A percentile compares a stretch with the other conserved stretches of the same genome.
phyloP scores from a whole-genome alignment of 2,113 vertebrate species.

The Dolichallabes microphthalmus region DNA sequence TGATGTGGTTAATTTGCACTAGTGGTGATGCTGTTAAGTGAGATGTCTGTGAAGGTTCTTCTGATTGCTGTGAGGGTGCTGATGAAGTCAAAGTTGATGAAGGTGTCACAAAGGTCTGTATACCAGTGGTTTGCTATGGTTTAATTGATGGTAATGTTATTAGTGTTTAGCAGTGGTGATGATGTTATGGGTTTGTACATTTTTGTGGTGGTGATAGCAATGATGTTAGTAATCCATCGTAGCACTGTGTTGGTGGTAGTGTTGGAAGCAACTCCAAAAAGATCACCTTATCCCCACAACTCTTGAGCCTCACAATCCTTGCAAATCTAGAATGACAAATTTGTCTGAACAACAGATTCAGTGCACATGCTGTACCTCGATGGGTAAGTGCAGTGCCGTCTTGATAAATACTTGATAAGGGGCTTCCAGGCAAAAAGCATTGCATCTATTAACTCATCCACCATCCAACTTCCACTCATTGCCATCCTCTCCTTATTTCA shows the following conservation, averaged over 20 bases:
- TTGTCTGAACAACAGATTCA: conserved; percentile 22
- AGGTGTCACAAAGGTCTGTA: not conserved
- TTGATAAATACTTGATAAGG: conserved; percentile 59
- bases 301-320: conserved; percentile 50
- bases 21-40: not conserved
- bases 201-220: not conserved
- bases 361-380: conserved; percentile 48
- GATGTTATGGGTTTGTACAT: not conserved
- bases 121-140: not conserved
- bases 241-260: not conserved
- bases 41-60: not conserved
- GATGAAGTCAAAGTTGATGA: not conserved
- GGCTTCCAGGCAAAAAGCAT: conserved; percentile 49
- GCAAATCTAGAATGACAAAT: conserved; percentile 21
- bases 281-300: conserved; percentile 50
- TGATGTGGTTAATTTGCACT: not conserved
- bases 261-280: conserved; percentile 34
- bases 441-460: conserved; percentile 46
- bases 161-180: not conserved
- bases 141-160: not conserved
- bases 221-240: not conserved
- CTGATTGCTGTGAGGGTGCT: not conserved
- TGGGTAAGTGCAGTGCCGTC: conserved; percentile 38
- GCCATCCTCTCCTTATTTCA: not conserved
- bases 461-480: conserved; percentile 20